These are phyloP conservation scores for Mobula birostris DNA, from an alignment of 2,113 vertebrate genomes.

Conservation along the genomic window DNA sequence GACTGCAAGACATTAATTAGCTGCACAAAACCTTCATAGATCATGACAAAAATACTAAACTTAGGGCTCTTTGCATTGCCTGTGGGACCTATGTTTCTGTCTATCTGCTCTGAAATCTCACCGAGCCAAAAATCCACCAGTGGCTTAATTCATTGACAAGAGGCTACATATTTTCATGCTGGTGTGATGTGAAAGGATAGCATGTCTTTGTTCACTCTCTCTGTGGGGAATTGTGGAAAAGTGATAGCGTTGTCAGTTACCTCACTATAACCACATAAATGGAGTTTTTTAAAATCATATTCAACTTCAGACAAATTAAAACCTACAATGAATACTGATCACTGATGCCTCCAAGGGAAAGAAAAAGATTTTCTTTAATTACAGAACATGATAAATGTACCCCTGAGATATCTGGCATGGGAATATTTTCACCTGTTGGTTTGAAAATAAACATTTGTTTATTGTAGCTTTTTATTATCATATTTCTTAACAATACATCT, in stretches of 20 bases:
- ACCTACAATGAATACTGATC: not conserved
- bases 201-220: not conserved
- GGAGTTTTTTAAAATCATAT: not conserved
- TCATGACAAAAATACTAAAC: slow-evolving; percentile 34
- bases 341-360: not conserved
- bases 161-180: slow-evolving; percentile 1
- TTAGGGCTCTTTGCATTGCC: not conserved
- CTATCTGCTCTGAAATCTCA: not conserved
- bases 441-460: not conserved
- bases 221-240: slow-evolving; percentile 12
- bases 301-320: not conserved
- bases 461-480: not conserved
- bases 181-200: not conserved
- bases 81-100: not conserved
- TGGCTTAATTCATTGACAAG: not conserved
- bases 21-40: not conserved
- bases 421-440: not conserved
- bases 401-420: not conserved
- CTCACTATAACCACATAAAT: not conserved
- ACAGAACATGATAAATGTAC: not conserved
- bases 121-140: not conserved
- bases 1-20: slow-evolving; percentile 30
- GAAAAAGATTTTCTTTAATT: not conserved
- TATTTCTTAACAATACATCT: not conserved
- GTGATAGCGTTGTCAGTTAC: not conserved